phyloP scores from a whole-genome alignment of 2,797 vertebrate species.

The Argyrosomus regius region DNA sequence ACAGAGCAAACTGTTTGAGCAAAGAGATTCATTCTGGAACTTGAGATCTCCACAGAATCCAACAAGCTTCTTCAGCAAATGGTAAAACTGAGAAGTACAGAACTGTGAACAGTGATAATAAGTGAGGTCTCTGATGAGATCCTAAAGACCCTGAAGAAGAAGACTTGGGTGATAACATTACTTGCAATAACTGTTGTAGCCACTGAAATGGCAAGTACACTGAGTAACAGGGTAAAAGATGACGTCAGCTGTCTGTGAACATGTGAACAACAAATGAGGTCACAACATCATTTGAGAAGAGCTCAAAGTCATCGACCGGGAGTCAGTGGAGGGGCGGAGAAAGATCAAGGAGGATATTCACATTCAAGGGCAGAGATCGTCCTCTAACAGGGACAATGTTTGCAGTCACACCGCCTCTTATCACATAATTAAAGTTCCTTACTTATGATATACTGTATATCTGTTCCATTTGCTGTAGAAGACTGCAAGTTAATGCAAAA shows the following conservation, averaged over 20 bases:
- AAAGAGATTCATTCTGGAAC: background rate
- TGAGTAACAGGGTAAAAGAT: background rate
- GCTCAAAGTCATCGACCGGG: slow-evolving; percentile 12
- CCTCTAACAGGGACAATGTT: background rate
- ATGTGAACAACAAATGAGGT: slow-evolving; percentile 12
- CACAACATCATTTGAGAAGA: slow-evolving; percentile 8
- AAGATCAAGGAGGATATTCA: slow-evolving; percentile 13
- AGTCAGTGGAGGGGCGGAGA: background rate
- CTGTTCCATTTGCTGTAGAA: background rate
- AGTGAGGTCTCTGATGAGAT: background rate
- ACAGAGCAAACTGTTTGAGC: background rate
- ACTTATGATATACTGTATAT: background rate
- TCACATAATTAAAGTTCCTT: background rate
- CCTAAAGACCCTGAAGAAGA: background rate
- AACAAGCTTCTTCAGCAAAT: background rate
- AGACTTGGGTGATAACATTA: background rate
- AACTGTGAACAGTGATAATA: background rate
- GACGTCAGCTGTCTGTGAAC: background rate
- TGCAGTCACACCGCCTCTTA: background rate
- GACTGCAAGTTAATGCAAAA: background rate
- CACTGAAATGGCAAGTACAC: background rate
- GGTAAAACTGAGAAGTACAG: background rate
- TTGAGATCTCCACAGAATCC: background rate
- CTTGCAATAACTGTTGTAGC: background rate
- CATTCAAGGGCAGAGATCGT: slow-evolving; percentile 5